phyloP scores from a whole-genome alignment of 1,140 invertebrate genomes.

The Rhizoglyphus robini region DNA sequence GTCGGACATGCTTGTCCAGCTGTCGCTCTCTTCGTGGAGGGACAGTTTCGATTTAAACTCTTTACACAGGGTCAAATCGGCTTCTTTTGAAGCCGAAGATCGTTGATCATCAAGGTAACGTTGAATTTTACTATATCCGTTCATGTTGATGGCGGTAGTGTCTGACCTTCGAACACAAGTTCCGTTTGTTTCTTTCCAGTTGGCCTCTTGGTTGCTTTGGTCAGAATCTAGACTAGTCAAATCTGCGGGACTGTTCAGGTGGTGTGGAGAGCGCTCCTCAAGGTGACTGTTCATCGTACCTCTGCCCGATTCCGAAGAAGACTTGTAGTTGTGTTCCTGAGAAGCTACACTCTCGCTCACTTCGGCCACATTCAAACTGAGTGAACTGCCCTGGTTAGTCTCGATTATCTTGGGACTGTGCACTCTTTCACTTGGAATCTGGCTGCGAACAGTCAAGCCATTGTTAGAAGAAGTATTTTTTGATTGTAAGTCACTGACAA shows the following conservation, averaged over 20 bases:
- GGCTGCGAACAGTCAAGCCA: background rate
- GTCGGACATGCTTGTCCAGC: conserved; percentile 8
- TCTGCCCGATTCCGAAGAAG: conserved; percentile 34
- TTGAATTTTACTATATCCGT: conserved; percentile 28
- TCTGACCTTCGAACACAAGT: background rate
- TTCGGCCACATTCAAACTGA: background rate
- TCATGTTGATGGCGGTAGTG: conserved; percentile 19
- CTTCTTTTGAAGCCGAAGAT: conserved; percentile 19
- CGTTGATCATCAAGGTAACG: conserved; percentile 16
- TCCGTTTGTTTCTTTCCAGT: background rate
- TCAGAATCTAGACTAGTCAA: conserved; percentile 18
- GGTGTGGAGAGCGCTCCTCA: background rate
- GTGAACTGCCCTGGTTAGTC: background rate
- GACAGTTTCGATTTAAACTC: conserved; percentile 14
- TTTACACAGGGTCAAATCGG: background rate
- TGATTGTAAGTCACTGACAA: conserved; percentile 9
- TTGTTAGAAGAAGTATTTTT: background rate
- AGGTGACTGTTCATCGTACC: conserved; percentile 29
- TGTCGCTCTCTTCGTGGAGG: background rate
- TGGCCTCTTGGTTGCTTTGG: conserved; percentile 8
- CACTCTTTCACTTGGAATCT: background rate
- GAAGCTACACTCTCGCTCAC: conserved; percentile 1
- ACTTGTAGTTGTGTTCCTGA: conserved; percentile 24
- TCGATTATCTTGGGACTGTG: background rate
- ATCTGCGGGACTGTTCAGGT: background rate